These are phyloP conservation scores for Limnephilus lunatus DNA, from an alignment of 2,888 invertebrate species.

Conservation along the genomic window DNA sequence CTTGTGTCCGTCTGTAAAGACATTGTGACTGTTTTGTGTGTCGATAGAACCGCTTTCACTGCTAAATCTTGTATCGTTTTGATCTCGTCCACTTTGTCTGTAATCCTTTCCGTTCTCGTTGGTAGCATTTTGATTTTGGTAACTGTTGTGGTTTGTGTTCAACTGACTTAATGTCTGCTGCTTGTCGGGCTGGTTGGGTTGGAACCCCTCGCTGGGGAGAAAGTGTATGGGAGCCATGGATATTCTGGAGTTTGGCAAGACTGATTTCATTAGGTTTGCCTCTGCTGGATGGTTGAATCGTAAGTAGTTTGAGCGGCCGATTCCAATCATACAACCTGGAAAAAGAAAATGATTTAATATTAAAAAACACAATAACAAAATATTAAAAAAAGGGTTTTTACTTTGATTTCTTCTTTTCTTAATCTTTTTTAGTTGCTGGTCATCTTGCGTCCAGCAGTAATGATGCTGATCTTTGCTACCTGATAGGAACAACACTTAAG, in stretches of 20 bases:
- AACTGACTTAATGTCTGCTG: constrained; percentile 4
- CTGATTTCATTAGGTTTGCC: constrained; percentile 91
- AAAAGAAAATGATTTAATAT: constrained; percentile 63
- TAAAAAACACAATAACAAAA: neutral
- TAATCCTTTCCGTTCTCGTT: constrained; percentile 31
- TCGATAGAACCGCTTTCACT: constrained; percentile 59
- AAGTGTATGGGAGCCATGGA: constrained; percentile 89
- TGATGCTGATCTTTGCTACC: too few relatives aligned
- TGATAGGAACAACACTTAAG: too few relatives aligned
- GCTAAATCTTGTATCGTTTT: constrained; percentile 33
- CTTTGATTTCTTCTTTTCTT: too few relatives aligned
- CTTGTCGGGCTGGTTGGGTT: constrained; percentile 35
- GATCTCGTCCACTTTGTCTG: constrained; percentile 16
- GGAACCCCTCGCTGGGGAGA: constrained; percentile 71
- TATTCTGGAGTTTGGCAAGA: constrained; percentile 85
- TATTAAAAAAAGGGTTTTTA: too few relatives aligned
- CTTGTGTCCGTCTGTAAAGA: constrained; percentile 72
- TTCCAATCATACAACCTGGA: constrained; percentile 92
- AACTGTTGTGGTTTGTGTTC: constrained; percentile 12
- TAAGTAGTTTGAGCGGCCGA: constrained; percentile 93
- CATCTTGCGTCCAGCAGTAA: too few relatives aligned
- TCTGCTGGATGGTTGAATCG: constrained; percentile 96
- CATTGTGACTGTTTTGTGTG: constrained; percentile 69
- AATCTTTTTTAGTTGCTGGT: too few relatives aligned
- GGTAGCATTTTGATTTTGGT: constrained; percentile 20